These are phyloP conservation scores for Pygoscelis adeliae DNA, from an alignment of 2,113 vertebrate species.

Conservation along the genomic window DNA sequence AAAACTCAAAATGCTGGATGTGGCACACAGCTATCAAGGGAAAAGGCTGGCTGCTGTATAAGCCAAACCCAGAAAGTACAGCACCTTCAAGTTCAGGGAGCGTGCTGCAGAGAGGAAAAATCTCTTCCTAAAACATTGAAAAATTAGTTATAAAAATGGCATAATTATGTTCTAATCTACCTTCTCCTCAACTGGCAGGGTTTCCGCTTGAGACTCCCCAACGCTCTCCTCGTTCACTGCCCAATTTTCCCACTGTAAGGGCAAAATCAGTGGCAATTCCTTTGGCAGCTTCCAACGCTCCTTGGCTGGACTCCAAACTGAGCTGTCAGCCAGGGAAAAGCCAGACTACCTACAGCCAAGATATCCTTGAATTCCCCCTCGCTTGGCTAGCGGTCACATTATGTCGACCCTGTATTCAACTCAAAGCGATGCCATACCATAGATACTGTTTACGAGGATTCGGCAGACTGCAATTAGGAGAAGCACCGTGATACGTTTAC, in stretches of 20 bases:
- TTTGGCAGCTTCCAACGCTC: neutral
- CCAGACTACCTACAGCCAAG: neutral
- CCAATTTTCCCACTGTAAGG: neutral
- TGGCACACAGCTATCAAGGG: conserved; percentile 20
- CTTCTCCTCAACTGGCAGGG: fast-evolving
- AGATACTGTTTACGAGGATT: neutral
- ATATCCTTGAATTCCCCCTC: neutral
- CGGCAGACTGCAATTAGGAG: neutral
- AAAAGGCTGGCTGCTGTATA: neutral
- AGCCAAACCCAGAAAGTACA: neutral
- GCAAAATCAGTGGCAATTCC: neutral
- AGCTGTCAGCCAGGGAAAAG: neutral
- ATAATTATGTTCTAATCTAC: too few species aligned
- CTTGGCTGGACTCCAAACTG: neutral
- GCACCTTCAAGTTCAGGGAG: neutral
- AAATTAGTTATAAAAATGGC: fast-evolving
- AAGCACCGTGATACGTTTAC: fast-evolving
- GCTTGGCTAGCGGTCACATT: fast-evolving
- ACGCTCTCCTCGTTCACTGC: neutral
- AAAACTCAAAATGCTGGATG: neutral
- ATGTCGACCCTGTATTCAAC: fast-evolving
- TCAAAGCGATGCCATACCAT: neutral
- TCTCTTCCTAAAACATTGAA: neutral
- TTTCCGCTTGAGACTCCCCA: neutral
- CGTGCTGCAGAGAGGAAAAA: neutral